phyloP scores from a whole-genome alignment of 1,140 invertebrate genomes.

The Oryzaephilus surinamensis region DNA sequence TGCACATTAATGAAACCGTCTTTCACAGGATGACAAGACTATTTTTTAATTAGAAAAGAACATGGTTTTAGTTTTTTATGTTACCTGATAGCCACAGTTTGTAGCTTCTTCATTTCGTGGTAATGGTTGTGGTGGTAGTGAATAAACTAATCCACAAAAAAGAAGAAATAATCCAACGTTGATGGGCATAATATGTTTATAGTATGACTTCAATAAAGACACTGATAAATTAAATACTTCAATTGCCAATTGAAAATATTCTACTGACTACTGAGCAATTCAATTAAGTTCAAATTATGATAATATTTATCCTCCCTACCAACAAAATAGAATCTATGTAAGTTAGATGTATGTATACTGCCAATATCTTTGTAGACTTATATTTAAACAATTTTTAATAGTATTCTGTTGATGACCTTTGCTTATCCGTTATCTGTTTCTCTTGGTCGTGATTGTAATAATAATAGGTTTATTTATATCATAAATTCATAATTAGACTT shows the following conservation, averaged over 20 bases:
- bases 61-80: constrained; percentile 1
- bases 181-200: no score
- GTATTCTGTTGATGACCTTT: no score
- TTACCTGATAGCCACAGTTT: constrained; percentile 18
- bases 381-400: background rate
- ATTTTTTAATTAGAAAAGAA: constrained; percentile 7
- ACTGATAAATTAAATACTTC: background rate
- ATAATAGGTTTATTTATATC: no score
- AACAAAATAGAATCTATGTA: background rate
- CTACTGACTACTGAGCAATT: no score
- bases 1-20: constrained; percentile 57
- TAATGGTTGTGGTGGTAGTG: background rate
- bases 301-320: background rate
- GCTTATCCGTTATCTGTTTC: no score
- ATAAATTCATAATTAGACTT: no score
- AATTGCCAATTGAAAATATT: background rate
- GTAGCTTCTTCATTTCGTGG: background rate
- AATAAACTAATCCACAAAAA: background rate
- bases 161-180: no score
- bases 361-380: background rate
- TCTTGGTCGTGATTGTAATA: no score
- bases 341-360: background rate
- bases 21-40: constrained; percentile 43
- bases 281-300: background rate
- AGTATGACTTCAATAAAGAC: background rate